Evolutionary conservation across 2,888 invertebrate species (phyloP).

Genomic region (Sarcophaga variegata): DNA sequence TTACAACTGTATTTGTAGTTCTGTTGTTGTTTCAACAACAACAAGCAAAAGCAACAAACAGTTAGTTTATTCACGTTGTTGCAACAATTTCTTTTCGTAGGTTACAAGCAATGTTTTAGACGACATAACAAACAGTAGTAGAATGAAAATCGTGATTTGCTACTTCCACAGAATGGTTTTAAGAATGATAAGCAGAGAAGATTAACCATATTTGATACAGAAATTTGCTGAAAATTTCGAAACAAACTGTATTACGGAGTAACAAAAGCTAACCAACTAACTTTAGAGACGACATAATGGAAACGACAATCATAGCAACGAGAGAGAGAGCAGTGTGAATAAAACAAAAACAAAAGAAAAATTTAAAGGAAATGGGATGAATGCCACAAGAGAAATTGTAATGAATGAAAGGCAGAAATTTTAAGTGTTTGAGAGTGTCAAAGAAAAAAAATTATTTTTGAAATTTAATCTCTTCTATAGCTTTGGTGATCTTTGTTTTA

Average conservation of each 20-base stretch:
- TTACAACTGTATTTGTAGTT: background rate
- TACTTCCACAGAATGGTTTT: slow-evolving; percentile 25
- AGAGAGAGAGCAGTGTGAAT: no score
- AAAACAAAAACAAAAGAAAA: no score
- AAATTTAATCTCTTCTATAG: no score
- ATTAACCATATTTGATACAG: slow-evolving; percentile 51
- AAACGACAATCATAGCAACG: background rate
- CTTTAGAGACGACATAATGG: background rate
- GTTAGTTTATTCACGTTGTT: slow-evolving; percentile 8
- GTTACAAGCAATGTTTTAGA: slow-evolving; percentile 17
- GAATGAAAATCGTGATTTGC: slow-evolving; percentile 16
- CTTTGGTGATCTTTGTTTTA: no score
- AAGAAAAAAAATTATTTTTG: no score
- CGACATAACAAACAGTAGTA: background rate
- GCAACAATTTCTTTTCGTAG: slow-evolving; percentile 23
- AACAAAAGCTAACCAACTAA: slow-evolving; percentile 41
- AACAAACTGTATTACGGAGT: slow-evolving; percentile 46
- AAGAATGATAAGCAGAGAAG: slow-evolving; percentile 52
- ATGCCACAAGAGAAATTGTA: background rate
- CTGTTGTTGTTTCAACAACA: background rate
- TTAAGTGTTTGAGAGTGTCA: no score
- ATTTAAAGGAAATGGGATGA: background rate
- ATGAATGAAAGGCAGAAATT: background rate
- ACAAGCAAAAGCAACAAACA: background rate
- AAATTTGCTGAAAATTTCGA: slow-evolving; percentile 47